phyloP scores from a whole-genome alignment of 2,888 invertebrate species.

The Sphaerolaimus hirsutus region DNA sequence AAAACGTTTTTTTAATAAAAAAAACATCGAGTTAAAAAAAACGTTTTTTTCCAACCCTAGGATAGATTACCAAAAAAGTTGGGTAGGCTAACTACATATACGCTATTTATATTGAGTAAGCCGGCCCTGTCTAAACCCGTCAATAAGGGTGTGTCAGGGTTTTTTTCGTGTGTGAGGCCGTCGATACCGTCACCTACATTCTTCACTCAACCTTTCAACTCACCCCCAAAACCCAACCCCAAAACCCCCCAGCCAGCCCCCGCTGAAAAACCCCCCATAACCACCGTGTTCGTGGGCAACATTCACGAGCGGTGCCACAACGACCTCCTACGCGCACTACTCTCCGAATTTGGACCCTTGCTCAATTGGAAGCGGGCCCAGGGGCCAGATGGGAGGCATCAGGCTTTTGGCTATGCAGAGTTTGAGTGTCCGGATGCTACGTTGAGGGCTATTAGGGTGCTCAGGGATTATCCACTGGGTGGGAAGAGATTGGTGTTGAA shows the following conservation, averaged over 20 bases:
- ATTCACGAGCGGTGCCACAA: slow-evolving; percentile 84
- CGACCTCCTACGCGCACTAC: slow-evolving; percentile 67
- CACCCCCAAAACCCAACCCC: no score
- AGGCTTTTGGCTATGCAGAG: slow-evolving; percentile 90
- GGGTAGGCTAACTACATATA: no score
- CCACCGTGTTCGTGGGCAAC: slow-evolving; percentile 90
- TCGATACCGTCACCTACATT: no score
- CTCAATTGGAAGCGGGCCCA: slow-evolving; percentile 89
- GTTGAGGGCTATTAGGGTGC: slow-evolving; percentile 57
- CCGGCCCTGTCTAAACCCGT: no score
- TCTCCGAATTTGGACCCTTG: slow-evolving; percentile 72
- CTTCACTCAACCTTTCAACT: no score
- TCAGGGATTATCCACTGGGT: slow-evolving; percentile 72
- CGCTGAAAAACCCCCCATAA: slow-evolving; percentile 47
- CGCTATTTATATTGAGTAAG: no score
- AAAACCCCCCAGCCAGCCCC: slow-evolving; percentile 5
- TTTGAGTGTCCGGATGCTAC: slow-evolving; percentile 84
- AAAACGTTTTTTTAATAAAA: no score
- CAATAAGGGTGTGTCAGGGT: no score
- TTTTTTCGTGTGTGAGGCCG: no score
- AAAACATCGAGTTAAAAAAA: no score
- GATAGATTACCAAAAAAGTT: no score
- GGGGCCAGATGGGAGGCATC: slow-evolving; percentile 38
- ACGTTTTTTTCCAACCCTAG: no score
- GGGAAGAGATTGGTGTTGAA: slow-evolving; percentile 70